Percentiles rank a stretch among this genome's conserved stretches.
Evolutionary conservation across 2,888 invertebrate species (phyloP).

Genomic region (Eledona agricola): DNA sequence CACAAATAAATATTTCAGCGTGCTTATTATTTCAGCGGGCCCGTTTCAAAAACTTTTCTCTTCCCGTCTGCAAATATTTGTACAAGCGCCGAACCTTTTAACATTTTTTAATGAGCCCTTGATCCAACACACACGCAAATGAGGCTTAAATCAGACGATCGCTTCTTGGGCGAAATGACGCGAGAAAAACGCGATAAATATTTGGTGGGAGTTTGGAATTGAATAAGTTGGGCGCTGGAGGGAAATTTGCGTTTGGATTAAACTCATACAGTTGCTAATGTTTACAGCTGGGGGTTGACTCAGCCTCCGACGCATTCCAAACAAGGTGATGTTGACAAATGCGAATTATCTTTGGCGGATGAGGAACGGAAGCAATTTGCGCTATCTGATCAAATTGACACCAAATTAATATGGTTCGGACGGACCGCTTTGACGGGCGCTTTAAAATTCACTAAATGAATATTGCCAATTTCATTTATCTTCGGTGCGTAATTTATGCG

Average conservation of each 20-base stretch:
- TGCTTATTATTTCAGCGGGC: too few relatives aligned
- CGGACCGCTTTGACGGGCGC: conserved; percentile 47
- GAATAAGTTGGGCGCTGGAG: neutral
- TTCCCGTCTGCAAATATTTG: conserved; percentile 8
- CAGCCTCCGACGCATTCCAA: neutral
- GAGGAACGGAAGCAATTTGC: conserved; percentile 48
- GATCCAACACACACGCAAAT: conserved; percentile 15
- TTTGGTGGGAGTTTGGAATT: neutral
- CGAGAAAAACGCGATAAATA: too few relatives aligned
- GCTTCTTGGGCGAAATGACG: neutral
- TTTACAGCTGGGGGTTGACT: neutral
- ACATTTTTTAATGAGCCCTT: conserved; percentile 9
- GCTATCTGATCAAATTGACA: conserved; percentile 53
- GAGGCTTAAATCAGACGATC: too few relatives aligned
- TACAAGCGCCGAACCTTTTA: conserved; percentile 8
- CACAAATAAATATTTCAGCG: too few relatives aligned
- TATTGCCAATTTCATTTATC: conserved; percentile 51
- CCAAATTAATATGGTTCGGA: conserved; percentile 51
- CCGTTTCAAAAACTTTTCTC: too few relatives aligned
- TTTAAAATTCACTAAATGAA: conserved; percentile 51
- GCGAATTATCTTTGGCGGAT: conserved; percentile 34
- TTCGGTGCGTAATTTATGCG: conserved; percentile 46
- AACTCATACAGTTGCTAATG: neutral
- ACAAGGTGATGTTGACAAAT: conserved; percentile 24
- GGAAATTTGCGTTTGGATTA: neutral